phyloP scores from a whole-genome alignment of 1,140 invertebrate species.

The Drosophila rhopaloa region DNA sequence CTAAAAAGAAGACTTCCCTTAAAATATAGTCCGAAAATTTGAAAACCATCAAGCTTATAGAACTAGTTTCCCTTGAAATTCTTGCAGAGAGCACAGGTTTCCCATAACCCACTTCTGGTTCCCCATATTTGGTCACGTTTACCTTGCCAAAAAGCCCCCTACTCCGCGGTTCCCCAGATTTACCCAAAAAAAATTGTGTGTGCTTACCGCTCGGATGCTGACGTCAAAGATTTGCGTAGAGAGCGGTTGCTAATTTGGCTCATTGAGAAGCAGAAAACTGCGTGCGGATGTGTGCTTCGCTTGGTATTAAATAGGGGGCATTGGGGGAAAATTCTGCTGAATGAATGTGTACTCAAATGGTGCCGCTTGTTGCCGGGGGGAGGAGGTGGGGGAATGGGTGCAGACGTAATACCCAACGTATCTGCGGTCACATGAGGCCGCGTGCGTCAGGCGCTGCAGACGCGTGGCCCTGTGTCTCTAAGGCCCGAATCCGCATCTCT shows the following conservation, averaged over 20 bases:
- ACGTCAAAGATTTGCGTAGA: conserved; percentile 65
- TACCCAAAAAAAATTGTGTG: background rate
- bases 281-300: conserved; percentile 17
- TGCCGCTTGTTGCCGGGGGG: background rate
- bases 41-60: background rate
- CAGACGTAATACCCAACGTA: conserved; percentile 24
- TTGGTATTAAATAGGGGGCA: conserved; percentile 14
- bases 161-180: background rate
- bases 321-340: conserved; percentile 63
- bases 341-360: conserved; percentile 59
- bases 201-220: conserved; percentile 23
- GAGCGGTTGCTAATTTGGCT: conserved; percentile 63
- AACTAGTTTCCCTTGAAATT: conserved; percentile 24
- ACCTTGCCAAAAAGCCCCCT: conserved; percentile 28
- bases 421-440: conserved; percentile 68
- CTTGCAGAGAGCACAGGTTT: conserved; percentile 8
- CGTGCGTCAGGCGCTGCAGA: conserved; percentile 57
- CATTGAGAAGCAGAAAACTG: conserved; percentile 60
- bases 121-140: conserved; percentile 78
- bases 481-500: conserved; percentile 6
- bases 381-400: background rate
- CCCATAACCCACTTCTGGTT: conserved; percentile 35
- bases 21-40: background rate
- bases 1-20: background rate
- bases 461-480: conserved; percentile 42